Base-by-base conservation (phyloP, 1,140 invertebrate genomes). In the Cheumatopsyche charites region DNA sequence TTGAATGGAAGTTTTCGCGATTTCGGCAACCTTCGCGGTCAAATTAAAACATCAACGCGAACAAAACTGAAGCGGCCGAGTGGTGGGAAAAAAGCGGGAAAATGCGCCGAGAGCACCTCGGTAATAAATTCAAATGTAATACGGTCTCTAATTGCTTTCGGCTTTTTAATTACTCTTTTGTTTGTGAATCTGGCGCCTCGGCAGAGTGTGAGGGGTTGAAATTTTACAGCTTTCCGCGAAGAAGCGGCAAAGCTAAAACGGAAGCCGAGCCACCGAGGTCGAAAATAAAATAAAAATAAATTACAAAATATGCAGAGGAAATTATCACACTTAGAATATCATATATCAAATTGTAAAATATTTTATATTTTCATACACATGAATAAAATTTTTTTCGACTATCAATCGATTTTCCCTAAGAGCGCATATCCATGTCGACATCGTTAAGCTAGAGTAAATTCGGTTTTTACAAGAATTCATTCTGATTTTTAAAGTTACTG, bases 141-240 rank as follows among this genome's bases (percentile, higher is more conserved):
- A 65, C 62, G 65, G 47, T 67, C 47, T 19, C 19, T 67, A 67
- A 67, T 67, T 67, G 65, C 43, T 67, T 55, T 67, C 43, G 23
- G 43, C 65, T 67, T 67, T 67, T 67, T 67, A 67, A 67, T 67
- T 67, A 67, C 47, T 52, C 65, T 43, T 67, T 67, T 67, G 65
- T 55, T 55, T 47, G 42, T 9, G 58, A 41, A 26, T 26, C 58
- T 41, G 58, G 58, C 29, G 58, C 58, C n/a, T n/a, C 21, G 58
- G 29, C 25, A 9, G 13, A 25, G 58, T 62, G 58, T 52, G n/a
- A n/a, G 26, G 58, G 58, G 19, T 12, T 36, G 58, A 62, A 52
- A 62, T 41, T 43, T 65, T 43, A 65, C 41, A 65, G 62, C 62
- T 65, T 43, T 36, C 62, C 26, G 41, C 62, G 62, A 42, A 41